phyloP scores from a whole-genome alignment of 2,888 invertebrate species.

The Xanthostigma xanthostigma region DNA sequence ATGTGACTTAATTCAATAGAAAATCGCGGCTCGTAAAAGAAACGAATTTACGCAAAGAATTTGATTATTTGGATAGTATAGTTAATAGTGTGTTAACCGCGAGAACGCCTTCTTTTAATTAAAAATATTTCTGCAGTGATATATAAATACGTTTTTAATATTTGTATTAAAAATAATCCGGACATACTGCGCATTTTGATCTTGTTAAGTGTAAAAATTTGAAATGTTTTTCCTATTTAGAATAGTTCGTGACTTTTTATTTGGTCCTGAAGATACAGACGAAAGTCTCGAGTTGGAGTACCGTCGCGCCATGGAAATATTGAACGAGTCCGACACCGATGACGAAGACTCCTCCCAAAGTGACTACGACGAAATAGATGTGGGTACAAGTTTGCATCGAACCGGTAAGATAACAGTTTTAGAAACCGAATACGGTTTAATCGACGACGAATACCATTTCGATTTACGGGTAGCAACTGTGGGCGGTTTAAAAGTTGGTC shows the following conservation, averaged over 20 bases:
- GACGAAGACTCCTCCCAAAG: background rate
- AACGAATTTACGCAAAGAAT: too few species aligned
- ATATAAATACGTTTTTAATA: too few species aligned
- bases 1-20: too few species aligned
- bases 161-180: too few species aligned
- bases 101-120: too few species aligned
- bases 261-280: background rate
- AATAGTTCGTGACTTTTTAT: background rate
- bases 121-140: too few species aligned
- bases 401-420: conserved; percentile 45
- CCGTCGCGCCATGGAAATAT: background rate
- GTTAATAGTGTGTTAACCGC: too few species aligned
- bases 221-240: background rate
- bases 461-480: conserved; percentile 26
- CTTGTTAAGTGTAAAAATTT: background rate
- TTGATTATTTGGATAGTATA: too few species aligned
- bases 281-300: background rate
- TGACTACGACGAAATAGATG: background rate
- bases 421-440: conserved; percentile 32
- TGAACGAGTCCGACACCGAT: background rate
- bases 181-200: background rate
- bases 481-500: conserved; percentile 31
- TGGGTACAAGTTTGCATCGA: conserved; percentile 15
- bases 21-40: too few species aligned
- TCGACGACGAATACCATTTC: conserved; percentile 44